phyloP scores from a whole-genome alignment of 2,888 invertebrate species.

The Drosophila greeni region DNA sequence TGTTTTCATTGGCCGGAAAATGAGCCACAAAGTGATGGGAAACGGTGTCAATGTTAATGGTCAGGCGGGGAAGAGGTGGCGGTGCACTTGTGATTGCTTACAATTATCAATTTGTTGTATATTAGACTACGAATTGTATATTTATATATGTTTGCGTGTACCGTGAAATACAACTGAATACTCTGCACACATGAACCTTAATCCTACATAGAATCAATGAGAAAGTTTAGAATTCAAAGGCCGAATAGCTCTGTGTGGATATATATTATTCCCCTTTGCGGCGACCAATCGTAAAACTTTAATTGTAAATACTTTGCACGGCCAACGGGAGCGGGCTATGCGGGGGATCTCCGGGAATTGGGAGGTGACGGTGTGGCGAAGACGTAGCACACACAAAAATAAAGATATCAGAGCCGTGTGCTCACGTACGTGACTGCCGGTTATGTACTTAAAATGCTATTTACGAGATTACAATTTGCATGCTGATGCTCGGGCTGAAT shows the following conservation, averaged over 20 bases:
- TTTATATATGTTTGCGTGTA: constrained; percentile 48
- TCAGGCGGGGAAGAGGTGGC: constrained; percentile 5
- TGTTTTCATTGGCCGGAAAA: constrained; percentile 15
- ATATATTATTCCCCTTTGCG: constrained; percentile 16
- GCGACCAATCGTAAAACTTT: constrained; percentile 18
- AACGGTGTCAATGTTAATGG: constrained; percentile 63
- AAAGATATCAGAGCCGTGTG: constrained; percentile 38
- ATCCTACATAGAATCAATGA: constrained; percentile 22
- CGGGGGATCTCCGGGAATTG: not conserved
- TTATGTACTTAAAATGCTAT: constrained; percentile 69
- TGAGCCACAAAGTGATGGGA: constrained; percentile 39
- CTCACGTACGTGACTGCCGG: constrained; percentile 57
- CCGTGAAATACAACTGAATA: constrained; percentile 38
- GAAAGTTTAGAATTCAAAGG: constrained; percentile 36
- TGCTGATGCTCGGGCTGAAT: constrained; percentile 48
- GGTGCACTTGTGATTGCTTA: constrained; percentile 45
- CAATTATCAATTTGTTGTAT: constrained; percentile 52
- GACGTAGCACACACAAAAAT: constrained; percentile 28
- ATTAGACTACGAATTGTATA: constrained; percentile 62
- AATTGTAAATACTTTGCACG: constrained; percentile 49
- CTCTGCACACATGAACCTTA: constrained; percentile 21
- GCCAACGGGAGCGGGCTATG: constrained; percentile 8
- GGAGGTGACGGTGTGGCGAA: constrained; percentile 13
- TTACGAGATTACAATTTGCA: constrained; percentile 64
- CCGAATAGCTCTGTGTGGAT: constrained; percentile 4